phyloP scores from a whole-genome alignment of 2,797 vertebrate species.

The Leptodactylus fallax region DNA sequence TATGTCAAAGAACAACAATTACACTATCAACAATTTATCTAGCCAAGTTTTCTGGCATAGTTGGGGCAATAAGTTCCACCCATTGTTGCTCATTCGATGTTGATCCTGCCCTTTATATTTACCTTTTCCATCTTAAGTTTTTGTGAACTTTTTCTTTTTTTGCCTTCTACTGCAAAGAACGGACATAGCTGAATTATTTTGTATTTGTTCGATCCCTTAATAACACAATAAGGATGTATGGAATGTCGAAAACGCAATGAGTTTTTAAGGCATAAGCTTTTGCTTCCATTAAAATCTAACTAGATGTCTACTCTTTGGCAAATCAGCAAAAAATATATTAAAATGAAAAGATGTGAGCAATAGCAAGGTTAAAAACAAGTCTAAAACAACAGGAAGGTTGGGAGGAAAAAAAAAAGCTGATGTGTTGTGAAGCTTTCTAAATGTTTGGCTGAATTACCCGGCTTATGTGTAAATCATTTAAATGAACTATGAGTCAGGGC shows the following conservation, averaged over 20 bases:
- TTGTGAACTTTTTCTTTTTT: not conserved
- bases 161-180: slow-evolving; percentile 13
- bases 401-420: slow-evolving; percentile 8
- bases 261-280: not conserved
- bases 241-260: slow-evolving; percentile 18
- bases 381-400: not conserved
- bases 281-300: slow-evolving; percentile 38
- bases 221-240: slow-evolving; percentile 23
- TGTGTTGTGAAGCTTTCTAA: slow-evolving; percentile 41
- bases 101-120: too few relatives aligned
- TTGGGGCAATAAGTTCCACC: too few relatives aligned
- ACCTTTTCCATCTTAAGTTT: not conserved
- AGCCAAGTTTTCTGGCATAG: too few relatives aligned
- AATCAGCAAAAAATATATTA: slow-evolving; percentile 18
- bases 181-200: slow-evolving; percentile 3
- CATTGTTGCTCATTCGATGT: too few relatives aligned
- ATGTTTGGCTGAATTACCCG: slow-evolving; percentile 48
- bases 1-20: too few relatives aligned
- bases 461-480: slow-evolving; percentile 51
- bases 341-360: slow-evolving; percentile 9
- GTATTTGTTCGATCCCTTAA: slow-evolving; percentile 2
- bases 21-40: not conserved
- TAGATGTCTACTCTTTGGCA: slow-evolving; percentile 2
- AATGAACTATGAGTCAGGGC: slow-evolving; percentile 51
- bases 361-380: slow-evolving; percentile 28